Conservation (phyloP, 2,797 vertebrate species). For the Tauraco hartlaubi region DNA sequence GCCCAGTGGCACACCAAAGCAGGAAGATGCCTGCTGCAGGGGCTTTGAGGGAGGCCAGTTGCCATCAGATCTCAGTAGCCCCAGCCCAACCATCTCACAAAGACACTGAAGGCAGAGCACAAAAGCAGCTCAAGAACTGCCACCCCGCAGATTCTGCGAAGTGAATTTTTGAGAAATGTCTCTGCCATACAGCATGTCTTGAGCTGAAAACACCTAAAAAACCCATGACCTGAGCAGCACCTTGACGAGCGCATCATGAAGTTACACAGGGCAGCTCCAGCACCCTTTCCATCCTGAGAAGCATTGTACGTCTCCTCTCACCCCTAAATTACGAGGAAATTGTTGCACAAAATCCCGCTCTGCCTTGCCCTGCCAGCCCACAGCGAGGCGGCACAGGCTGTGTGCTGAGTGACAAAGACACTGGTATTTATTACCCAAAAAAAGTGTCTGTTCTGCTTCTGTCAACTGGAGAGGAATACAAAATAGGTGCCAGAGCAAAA, state of each 20-base stretch:
- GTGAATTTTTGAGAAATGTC: not conserved
- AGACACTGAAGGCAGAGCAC: not conserved
- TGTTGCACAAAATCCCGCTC: not conserved
- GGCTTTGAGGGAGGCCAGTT: not conserved
- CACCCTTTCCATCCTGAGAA: not conserved
- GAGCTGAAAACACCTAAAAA: not conserved
- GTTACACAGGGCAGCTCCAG: not conserved
- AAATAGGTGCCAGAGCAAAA: not conserved
- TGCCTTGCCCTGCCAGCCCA: not conserved
- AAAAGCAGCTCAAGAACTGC: not conserved
- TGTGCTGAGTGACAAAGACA: not conserved
- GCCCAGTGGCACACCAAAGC: not conserved
- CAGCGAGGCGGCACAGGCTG: not conserved
- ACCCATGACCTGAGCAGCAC: not conserved
- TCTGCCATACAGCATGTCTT: accelerated
- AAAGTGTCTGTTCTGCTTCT: not conserved
- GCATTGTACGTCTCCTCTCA: not conserved
- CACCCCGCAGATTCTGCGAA: not conserved
- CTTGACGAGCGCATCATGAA: not conserved
- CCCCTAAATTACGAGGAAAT: not conserved
- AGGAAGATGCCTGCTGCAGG: not conserved
- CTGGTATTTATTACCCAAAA: not conserved
- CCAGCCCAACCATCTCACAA: not conserved
- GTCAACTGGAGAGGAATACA: not conserved
- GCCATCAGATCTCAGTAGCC: not conserved